phyloP scores from a whole-genome alignment of 2,113 vertebrate genomes.

The Eleginops maclovinus region DNA sequence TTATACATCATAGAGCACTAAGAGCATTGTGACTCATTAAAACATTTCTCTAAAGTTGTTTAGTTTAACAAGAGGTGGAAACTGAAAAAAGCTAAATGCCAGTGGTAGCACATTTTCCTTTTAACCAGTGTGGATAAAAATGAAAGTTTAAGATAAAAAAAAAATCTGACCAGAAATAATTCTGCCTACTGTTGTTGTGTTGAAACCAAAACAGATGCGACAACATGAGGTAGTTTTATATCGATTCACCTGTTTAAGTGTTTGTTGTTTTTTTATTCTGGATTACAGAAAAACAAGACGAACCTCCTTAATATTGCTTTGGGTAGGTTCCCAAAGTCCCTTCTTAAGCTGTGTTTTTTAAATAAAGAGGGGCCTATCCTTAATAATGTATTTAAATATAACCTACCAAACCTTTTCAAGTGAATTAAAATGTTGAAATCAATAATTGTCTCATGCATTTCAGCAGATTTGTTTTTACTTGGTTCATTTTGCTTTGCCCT shows the following conservation, averaged over 20 bases:
- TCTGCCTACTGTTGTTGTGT: background rate
- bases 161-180: background rate
- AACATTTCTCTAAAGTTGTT: background rate
- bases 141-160: background rate
- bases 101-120: background rate
- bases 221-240: background rate
- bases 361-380: conserved; percentile 8
- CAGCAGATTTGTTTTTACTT: conserved; percentile 43
- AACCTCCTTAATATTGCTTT: background rate
- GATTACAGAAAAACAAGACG: conserved; percentile 19
- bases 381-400: conserved; percentile 33
- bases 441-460: conserved; percentile 43
- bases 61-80: background rate
- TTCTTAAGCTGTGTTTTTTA: conserved; percentile 19
- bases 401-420: conserved; percentile 35
- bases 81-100: background rate
- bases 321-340: background rate
- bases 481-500: conserved; percentile 26
- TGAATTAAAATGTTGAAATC: conserved; percentile 52
- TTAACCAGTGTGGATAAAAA: background rate
- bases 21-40: background rate
- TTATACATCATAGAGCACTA: background rate
- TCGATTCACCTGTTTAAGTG: background rate
- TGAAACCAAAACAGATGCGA: background rate
- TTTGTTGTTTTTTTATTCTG: background rate